A percentile compares a stretch with the other conserved stretches of the same genome.
Evolutionary conservation across 2,797 vertebrate genomes (phyloP).

Genomic region (Characodon lateralis): DNA sequence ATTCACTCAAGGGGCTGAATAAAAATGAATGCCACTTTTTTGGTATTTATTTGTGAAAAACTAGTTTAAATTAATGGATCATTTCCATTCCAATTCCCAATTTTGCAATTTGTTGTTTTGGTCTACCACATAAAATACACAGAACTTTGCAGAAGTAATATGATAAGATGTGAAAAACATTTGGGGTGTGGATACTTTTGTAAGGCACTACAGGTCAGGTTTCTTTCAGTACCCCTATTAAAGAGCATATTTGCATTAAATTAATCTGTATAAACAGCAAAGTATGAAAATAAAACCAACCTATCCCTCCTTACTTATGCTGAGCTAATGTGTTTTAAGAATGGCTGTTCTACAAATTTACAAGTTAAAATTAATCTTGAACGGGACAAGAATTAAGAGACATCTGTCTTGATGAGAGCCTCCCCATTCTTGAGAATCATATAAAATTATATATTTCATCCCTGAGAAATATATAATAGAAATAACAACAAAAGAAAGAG

Average conservation of each 20-base stretch:
- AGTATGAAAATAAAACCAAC: not conserved
- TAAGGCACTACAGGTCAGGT: not conserved
- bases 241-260: conserved; percentile 1
- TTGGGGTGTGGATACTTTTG: not conserved
- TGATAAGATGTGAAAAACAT: not conserved
- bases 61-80: not conserved
- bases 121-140: not conserved
- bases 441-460: too few relatives aligned
- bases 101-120: not conserved
- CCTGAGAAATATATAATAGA: conserved; percentile 1
- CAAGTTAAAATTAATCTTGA: conserved; percentile 14
- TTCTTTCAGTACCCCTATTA: conserved; percentile 3
- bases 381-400: conserved; percentile 29
- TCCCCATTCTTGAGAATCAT: not conserved
- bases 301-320: not conserved
- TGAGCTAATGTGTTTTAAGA: not conserved
- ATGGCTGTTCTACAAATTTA: not conserved
- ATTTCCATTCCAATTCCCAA: not conserved
- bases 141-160: too few relatives aligned
- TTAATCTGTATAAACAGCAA: not conserved
- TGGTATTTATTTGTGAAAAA: not conserved
- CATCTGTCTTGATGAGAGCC: conserved; percentile 18
- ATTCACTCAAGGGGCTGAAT: too few relatives aligned
- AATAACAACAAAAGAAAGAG: conserved; percentile 15
- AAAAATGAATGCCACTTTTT: not conserved